Evolutionary conservation across 2,888 invertebrate species (phyloP), one percentile per base, ranked within the genome.

Genomic region (Ernsta delagoae): DNA sequence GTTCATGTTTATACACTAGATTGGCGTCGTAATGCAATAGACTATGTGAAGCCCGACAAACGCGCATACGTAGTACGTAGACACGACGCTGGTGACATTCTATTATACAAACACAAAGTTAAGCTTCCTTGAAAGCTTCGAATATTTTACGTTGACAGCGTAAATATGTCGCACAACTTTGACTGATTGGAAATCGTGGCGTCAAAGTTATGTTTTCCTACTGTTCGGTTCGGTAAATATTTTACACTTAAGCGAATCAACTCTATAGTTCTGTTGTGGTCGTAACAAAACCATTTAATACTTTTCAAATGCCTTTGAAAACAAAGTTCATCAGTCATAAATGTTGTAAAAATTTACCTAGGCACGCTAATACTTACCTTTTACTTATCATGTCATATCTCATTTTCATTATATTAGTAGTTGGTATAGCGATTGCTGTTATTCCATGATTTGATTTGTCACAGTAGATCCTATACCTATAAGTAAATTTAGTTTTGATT

Each of bases 41-140:
- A 65, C 11, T 59, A 59, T 59, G 59, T 65, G n/a, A 48, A 59
- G 59, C 50, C 12, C 50, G 39, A 45, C 50, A 16, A 45, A 56
- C 61, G 60, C 50, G 16, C 16, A 16, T 36, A 36, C 36, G 36
- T 36, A 36, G 12, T 8, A 45, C 45, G 43, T 43, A 57, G 39
- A 39, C 57, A 16, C 11, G 41, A 31, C 16, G 61, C 56, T 56
- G 36, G 39, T 31, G 61, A 67, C 61, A 61, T 67, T 67, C 67
- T 67, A 62, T 62, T 65, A 66, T 41, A 54, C 43, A 59, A 43
- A 66, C 66, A 34, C 57, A 53, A 66, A 66, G 53, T 60, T 66
- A 34, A 60, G 50, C 24, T 59, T 31, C 53, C 31, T 66, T 60
- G 53, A 53, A 43, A 57, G 59, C 60, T 60, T 60, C 41, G 54